A percentile compares a stretch with the other conserved stretches of the same genome.
phyloP scores from a whole-genome alignment of 2,113 vertebrate genomes.

The Phyllostomus hastatus region DNA sequence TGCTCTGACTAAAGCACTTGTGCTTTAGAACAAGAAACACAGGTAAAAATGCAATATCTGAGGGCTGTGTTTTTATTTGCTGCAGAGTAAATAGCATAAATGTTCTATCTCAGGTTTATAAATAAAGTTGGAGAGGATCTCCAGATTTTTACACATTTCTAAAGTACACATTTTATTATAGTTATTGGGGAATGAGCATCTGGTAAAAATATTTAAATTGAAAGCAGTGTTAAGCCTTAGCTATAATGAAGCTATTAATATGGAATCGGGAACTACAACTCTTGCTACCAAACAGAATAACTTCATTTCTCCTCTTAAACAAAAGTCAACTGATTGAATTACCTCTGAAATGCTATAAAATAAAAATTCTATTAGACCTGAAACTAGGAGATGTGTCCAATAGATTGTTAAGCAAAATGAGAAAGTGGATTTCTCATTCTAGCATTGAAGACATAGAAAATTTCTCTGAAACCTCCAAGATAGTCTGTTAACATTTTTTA shows the following conservation, averaged over 20 bases:
- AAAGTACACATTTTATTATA: conserved; percentile 32
- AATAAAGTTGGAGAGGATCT: conserved; percentile 34
- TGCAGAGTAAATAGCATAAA: background rate
- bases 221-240: background rate
- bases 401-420: background rate
- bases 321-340: background rate
- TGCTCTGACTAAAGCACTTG: background rate
- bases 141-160: conserved; percentile 43
- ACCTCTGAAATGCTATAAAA: conserved; percentile 12
- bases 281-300: background rate
- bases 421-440: background rate
- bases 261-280: background rate
- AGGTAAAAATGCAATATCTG: background rate
- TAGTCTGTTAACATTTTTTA: background rate
- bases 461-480: background rate
- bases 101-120: background rate
- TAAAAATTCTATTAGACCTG: background rate
- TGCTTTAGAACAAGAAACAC: background rate
- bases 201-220: conserved; percentile 29
- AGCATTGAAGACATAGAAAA: background rate
- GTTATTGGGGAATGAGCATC: background rate
- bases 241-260: background rate
- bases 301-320: conserved; percentile 30
- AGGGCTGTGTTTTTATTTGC: background rate
- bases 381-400: background rate